phyloP scores from a whole-genome alignment of 2,113 vertebrate species.

The Cairina moschata region DNA sequence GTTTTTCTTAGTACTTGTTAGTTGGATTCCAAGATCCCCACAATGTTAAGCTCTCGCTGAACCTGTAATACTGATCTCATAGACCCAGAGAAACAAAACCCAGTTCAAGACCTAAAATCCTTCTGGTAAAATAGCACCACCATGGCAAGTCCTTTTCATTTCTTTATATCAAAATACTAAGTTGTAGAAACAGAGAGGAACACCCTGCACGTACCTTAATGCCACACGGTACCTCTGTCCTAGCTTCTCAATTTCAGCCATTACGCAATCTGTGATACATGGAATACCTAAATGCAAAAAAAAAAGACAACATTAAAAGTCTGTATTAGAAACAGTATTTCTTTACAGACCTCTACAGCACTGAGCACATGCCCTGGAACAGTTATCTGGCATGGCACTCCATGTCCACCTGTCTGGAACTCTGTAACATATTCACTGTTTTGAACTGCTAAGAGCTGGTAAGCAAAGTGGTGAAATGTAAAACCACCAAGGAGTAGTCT shows the following conservation, averaged over 20 bases:
- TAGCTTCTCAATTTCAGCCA: constrained; percentile 98
- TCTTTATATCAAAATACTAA: background rate
- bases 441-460: background rate
- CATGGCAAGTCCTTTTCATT: background rate
- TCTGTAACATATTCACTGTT: background rate
- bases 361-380: background rate
- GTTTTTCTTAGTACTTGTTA: background rate
- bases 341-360: background rate
- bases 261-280: constrained; percentile 98
- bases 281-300: constrained; percentile 86
- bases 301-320: background rate
- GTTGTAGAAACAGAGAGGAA: background rate
- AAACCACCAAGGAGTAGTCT: background rate
- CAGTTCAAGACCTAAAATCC: background rate
- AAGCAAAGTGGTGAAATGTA: background rate
- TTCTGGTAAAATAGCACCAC: background rate
- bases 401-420: background rate
- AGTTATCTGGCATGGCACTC: background rate
- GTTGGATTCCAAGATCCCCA: background rate
- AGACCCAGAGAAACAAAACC: background rate
- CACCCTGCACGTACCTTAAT: constrained; percentile 81
- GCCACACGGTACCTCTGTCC: constrained; percentile 97
- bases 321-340: background rate
- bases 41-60: background rate
- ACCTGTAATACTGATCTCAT: background rate